These are phyloP conservation scores for Silvanus unidentatus DNA, from an alignment of 2,888 invertebrate species.

Conservation along the genomic window DNA sequence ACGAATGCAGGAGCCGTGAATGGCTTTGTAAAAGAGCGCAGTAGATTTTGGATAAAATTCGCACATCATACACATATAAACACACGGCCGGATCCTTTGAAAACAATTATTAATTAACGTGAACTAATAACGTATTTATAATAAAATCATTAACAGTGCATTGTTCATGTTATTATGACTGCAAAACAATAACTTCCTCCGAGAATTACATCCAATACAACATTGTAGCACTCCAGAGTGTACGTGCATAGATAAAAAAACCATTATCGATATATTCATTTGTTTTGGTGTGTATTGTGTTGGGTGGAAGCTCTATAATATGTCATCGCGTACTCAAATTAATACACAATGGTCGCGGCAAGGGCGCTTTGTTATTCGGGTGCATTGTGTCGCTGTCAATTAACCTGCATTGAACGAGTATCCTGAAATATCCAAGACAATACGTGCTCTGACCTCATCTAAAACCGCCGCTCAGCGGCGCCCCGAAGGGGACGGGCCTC, in stretches of 20 bases:
- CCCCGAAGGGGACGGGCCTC: too few relatives aligned
- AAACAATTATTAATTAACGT: too few relatives aligned
- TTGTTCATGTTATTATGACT: too few relatives aligned
- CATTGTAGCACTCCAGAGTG: slow-evolving; percentile 3
- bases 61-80: too few relatives aligned
- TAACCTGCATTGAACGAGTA: slow-evolving; percentile 45
- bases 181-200: too few relatives aligned
- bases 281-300: slow-evolving; percentile 37
- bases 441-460: slow-evolving; percentile 25
- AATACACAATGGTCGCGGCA: slow-evolving; percentile 44
- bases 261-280: slow-evolving; percentile 34
- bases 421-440: slow-evolving; percentile 45
- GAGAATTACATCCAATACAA: neutral
- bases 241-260: slow-evolving; percentile 21
- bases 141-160: too few relatives aligned
- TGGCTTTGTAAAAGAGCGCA: slow-evolving; percentile 41
- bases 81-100: too few relatives aligned
- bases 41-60: too few relatives aligned
- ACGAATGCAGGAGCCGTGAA: slow-evolving; percentile 42
- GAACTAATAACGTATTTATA: too few relatives aligned
- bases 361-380: slow-evolving; percentile 43
- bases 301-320: slow-evolving; percentile 40
- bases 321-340: slow-evolving; percentile 43
- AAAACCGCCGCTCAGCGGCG: neutral
- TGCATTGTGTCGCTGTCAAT: slow-evolving; percentile 45